These are phyloP conservation scores for Anolis carolinensis DNA, from an alignment of 2,113 vertebrate genomes.

Conservation along the genomic window DNA sequence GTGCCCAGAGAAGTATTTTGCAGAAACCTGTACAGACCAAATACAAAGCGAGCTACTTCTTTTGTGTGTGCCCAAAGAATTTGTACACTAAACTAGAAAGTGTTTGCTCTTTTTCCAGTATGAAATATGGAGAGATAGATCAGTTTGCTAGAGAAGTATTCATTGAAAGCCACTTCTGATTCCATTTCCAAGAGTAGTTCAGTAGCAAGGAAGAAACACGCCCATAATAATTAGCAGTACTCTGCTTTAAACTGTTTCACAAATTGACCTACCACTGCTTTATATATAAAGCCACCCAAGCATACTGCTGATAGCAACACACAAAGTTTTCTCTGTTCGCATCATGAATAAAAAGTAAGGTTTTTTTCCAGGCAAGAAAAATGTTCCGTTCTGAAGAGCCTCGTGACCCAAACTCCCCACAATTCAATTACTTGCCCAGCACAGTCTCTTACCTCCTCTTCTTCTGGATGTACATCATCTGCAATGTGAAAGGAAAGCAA, in stretches of 20 bases:
- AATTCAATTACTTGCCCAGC: not conserved
- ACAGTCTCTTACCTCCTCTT: constrained; percentile 82
- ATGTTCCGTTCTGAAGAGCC: not conserved
- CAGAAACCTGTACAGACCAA: not conserved
- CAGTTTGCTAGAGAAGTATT: not conserved
- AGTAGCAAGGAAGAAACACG: not conserved
- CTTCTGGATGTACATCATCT: constrained; percentile 91
- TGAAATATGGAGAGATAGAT: not conserved
- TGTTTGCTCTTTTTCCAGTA: not conserved
- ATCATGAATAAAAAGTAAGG: not conserved
- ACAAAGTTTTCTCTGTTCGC: not conserved
- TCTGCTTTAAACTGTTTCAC: not conserved
- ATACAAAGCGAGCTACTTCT: not conserved
- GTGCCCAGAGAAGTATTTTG: not conserved
- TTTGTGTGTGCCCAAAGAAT: not conserved
- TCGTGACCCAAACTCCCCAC: not conserved
- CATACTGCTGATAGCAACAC: not conserved
- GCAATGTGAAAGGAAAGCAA: constrained; percentile 53
- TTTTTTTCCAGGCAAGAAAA: not conserved
- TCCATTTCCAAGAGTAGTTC: not conserved
- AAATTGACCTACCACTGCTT: not conserved
- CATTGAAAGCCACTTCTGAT: not conserved
- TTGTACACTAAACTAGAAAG: not conserved
- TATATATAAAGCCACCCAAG: not conserved
- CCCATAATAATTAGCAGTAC: not conserved